Percentiles rank a stretch among this genome's conserved stretches.
These are phyloP conservation scores for Semicossyphus pulcher DNA, from an alignment of 2,113 vertebrate species.

Conservation along the genomic window DNA sequence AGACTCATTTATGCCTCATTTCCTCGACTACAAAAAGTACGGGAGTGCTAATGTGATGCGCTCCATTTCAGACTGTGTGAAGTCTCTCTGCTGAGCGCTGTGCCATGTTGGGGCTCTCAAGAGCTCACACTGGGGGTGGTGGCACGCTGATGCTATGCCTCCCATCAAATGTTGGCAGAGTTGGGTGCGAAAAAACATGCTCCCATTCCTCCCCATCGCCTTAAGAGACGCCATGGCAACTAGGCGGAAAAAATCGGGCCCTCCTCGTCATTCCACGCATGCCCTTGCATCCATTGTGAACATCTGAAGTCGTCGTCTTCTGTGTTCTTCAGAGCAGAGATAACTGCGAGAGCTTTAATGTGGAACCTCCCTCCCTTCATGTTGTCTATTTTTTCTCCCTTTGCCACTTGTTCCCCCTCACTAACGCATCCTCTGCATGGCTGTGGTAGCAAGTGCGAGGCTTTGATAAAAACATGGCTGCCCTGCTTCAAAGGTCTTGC, in stretches of 20 bases:
- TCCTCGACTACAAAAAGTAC: conserved; percentile 17
- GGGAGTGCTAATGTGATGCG: conserved; percentile 26
- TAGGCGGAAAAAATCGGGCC: conserved; percentile 67
- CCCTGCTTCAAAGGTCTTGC: conserved; percentile 58
- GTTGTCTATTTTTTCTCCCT: conserved; percentile 13
- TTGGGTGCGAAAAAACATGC: conserved; percentile 71
- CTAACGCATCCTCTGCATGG: conserved; percentile 43
- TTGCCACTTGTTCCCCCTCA: conserved; percentile 31
- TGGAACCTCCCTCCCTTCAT: conserved; percentile 52
- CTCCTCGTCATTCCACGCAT: conserved; percentile 81
- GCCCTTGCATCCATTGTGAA: conserved; percentile 81
- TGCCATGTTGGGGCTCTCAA: conserved; percentile 41
- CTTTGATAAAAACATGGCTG: conserved; percentile 56
- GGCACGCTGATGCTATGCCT: conserved; percentile 47
- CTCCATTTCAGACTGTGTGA: conserved; percentile 43
- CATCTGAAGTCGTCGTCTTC: conserved; percentile 53
- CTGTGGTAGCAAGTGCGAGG: conserved; percentile 42
- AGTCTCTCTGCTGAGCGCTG: conserved; percentile 31
- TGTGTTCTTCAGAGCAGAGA: conserved; percentile 58
- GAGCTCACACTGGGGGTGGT: conserved; percentile 29
- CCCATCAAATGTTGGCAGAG: conserved; percentile 63
- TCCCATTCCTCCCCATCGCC: conserved; percentile 75
- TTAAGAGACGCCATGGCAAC: conserved; percentile 86
- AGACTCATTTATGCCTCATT: conserved; percentile 28
- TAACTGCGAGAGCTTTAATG: conserved; percentile 64